These are phyloP conservation scores for Apodemus speciosus DNA, from an alignment of 2,113 vertebrate species.

Conservation along the genomic window DNA sequence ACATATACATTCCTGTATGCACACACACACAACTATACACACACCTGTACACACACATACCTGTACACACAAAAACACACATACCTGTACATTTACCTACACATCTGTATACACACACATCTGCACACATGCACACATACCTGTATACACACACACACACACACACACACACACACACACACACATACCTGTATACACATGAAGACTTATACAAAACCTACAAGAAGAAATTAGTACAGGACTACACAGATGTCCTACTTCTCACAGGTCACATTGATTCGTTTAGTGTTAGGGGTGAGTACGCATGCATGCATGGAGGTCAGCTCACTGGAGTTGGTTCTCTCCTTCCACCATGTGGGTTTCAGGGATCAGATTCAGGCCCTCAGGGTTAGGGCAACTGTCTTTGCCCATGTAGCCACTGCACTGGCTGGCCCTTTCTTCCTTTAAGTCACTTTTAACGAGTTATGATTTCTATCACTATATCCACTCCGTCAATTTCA, in stretches of 20 bases:
- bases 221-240: not conserved
- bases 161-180: not conserved
- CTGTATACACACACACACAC: too few species aligned
- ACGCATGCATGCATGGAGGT: rapidly evolving
- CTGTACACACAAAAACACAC: not conserved
- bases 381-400: not conserved
- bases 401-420: not conserved
- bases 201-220: not conserved
- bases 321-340: not conserved
- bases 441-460: not conserved
- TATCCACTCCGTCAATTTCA: conserved; percentile 7
- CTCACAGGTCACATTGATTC: not conserved
- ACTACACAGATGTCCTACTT: not conserved
- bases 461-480: not conserved
- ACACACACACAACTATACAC: too few species aligned
- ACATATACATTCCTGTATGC: too few species aligned
- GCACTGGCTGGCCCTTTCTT: not conserved
- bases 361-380: too few species aligned
- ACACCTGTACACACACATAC: too few species aligned
- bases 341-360: not conserved
- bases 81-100: not conserved
- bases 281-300: not conserved
- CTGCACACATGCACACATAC: too few species aligned
- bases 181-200: not conserved
- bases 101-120: not conserved